A percentile compares a stretch with the other conserved stretches of the same genome.
Conservation (phyloP, 2,888 invertebrate species). For the Sminthurides aquaticus region DNA sequence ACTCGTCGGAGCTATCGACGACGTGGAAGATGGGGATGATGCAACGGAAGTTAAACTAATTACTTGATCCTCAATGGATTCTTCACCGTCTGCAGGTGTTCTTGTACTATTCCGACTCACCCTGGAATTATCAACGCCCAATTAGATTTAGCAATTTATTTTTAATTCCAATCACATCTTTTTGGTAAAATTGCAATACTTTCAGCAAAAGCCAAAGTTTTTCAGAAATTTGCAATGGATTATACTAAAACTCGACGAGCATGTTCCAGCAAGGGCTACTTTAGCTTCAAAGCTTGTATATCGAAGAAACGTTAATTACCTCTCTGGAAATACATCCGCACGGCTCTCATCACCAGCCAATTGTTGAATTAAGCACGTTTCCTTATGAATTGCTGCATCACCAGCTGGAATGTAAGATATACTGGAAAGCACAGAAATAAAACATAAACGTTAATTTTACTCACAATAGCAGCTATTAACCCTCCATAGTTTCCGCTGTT, state of each 20-base stretch:
- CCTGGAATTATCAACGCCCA: too few relatives aligned
- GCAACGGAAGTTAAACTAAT: not conserved
- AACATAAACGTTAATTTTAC: not conserved
- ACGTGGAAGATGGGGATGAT: constrained; percentile 16
- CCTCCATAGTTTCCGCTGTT: too few relatives aligned
- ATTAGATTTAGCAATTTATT: too few relatives aligned
- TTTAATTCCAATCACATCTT: too few relatives aligned
- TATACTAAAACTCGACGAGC: too few relatives aligned
- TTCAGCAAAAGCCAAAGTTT: too few relatives aligned
- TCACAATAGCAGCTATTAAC: not conserved
- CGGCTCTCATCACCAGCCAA: constrained; percentile 17
- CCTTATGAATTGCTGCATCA: constrained; percentile 52
- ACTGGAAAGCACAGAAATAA: constrained; percentile 46
- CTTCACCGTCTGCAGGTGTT: constrained; percentile 43
- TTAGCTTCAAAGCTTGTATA: too few relatives aligned
- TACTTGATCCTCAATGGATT: constrained; percentile 26
- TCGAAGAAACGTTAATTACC: too few relatives aligned
- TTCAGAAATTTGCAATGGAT: too few relatives aligned
- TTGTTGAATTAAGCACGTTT: constrained; percentile 43
- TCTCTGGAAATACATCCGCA: constrained; percentile 6
- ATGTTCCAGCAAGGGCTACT: too few relatives aligned
- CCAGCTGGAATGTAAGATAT: constrained; percentile 54
- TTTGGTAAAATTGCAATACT: too few relatives aligned
- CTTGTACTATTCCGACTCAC: constrained; percentile 15
- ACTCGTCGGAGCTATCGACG: constrained; percentile 19